Percentiles rank a stretch among this genome's conserved stretches.
These are phyloP conservation scores for Aporophyla nigra DNA, from an alignment of 2,888 invertebrate species.

Conservation along the genomic window DNA sequence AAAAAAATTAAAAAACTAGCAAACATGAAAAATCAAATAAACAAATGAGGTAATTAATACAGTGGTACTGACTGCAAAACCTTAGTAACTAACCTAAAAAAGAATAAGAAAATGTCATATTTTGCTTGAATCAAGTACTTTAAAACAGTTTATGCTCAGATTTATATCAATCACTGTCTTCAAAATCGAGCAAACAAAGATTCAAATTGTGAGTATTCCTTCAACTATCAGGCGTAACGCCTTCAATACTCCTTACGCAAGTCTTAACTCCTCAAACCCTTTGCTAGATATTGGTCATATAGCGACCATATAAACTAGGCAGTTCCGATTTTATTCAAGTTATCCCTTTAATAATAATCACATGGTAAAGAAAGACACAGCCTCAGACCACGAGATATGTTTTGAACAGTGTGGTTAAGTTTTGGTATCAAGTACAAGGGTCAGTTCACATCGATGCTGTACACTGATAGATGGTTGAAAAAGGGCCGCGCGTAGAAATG, in stretches of 20 bases:
- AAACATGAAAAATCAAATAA: neutral
- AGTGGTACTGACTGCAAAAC: slow-evolving; percentile 31
- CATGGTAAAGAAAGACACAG: slow-evolving; percentile 1
- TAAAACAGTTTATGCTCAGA: neutral
- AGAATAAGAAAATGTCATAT: slow-evolving; percentile 4
- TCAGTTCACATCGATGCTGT: slow-evolving; percentile 10
- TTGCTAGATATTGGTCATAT: slow-evolving; percentile 10
- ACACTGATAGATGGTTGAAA: neutral
- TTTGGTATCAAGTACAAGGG: slow-evolving; percentile 14
- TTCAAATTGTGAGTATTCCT: slow-evolving; percentile 21
- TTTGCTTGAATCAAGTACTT: slow-evolving; percentile 21
- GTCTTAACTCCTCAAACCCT: slow-evolving; percentile 8
- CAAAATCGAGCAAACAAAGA: slow-evolving; percentile 18
- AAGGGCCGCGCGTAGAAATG: neutral
- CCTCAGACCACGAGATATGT: neutral
- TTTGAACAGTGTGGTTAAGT: slow-evolving; percentile 2
- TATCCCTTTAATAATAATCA: slow-evolving; percentile 20
- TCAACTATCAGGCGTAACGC: neutral
- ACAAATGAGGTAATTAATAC: slow-evolving; percentile 52
- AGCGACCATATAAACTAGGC: slow-evolving; percentile 16
- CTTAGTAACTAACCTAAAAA: slow-evolving; percentile 16
- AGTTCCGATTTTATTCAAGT: slow-evolving; percentile 3
- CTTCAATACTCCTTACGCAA: neutral
- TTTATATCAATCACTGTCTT: neutral
- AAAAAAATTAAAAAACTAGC: neutral